Percentiles rank a stretch among this genome's conserved stretches.
These are phyloP conservation scores for Toxotes chatareus DNA, from an alignment of 2,113 vertebrate species.

Conservation along the genomic window DNA sequence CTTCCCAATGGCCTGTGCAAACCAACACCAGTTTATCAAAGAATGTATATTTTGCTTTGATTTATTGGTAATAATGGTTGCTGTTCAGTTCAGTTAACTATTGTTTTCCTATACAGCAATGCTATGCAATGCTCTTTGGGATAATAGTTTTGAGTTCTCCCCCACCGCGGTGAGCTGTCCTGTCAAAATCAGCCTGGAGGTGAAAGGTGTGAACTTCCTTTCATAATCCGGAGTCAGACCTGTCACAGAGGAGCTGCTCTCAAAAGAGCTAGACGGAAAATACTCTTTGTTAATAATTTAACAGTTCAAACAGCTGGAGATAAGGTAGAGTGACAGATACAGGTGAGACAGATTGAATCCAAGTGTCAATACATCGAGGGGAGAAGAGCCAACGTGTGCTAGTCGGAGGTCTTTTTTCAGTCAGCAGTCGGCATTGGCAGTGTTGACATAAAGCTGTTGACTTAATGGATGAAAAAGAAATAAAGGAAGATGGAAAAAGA, in stretches of 20 bases:
- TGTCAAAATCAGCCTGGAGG: slow-evolving; percentile 33
- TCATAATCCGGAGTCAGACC: slow-evolving; percentile 43
- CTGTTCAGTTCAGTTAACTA: neutral
- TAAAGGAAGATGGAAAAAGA: slow-evolving; percentile 21
- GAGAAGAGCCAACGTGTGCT: slow-evolving; percentile 4
- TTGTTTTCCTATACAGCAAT: neutral
- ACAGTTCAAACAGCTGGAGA: slow-evolving; percentile 38
- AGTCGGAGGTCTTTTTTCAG: slow-evolving; percentile 32
- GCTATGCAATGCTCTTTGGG: neutral
- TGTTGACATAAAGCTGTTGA: slow-evolving; percentile 56
- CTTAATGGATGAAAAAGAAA: slow-evolving; percentile 22
- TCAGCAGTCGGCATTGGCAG: slow-evolving; percentile 28
- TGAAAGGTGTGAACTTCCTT: slow-evolving; percentile 39
- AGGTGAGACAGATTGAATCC: slow-evolving; percentile 40
- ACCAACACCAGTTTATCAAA: neutral
- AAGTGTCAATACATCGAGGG: slow-evolving; percentile 33
- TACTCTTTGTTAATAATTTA: slow-evolving; percentile 53
- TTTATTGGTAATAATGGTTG: neutral
- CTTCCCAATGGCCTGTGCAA: too few species aligned
- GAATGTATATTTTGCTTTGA: neutral
- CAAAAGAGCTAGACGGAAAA: slow-evolving; percentile 25
- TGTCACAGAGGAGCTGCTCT: slow-evolving; percentile 33
- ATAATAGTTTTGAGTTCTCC: neutral
- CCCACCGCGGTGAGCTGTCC: neutral
- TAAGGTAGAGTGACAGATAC: slow-evolving; percentile 37